phyloP scores from a whole-genome alignment of 2,113 vertebrate genomes.

The Cervus canadensis region DNA sequence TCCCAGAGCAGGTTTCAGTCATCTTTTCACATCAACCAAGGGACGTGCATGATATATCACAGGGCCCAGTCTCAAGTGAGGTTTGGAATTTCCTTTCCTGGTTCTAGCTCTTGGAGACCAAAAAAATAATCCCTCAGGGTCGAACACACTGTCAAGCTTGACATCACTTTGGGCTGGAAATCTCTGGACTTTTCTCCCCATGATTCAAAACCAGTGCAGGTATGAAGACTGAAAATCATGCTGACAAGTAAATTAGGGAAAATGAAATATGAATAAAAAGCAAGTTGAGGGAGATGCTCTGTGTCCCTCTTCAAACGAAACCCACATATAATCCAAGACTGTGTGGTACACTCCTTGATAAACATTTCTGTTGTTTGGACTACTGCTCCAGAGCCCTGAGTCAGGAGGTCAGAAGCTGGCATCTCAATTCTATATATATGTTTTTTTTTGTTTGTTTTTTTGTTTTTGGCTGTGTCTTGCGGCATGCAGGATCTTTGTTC shows the following conservation, averaged over 20 bases:
- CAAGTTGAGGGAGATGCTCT: neutral
- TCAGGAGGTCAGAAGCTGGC: neutral
- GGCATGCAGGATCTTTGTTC: neutral
- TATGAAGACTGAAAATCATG: neutral
- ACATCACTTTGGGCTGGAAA: neutral
- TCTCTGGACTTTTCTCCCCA: neutral
- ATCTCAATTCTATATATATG: neutral
- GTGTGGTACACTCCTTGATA: neutral
- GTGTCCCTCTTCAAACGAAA: neutral
- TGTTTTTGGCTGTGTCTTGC: neutral
- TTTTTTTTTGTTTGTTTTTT: no score
- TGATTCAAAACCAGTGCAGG: neutral
- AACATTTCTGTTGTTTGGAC: neutral
- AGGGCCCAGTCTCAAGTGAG: neutral
- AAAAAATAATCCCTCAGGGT: neutral
- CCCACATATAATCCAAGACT: rapidly evolving
- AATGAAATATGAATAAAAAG: neutral
- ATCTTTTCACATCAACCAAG: neutral
- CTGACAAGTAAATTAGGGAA: neutral
- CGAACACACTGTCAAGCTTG: neutral
- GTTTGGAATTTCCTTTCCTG: neutral
- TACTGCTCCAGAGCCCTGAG: neutral
- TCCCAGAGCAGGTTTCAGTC: neutral
- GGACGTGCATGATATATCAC: neutral
- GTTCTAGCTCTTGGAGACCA: neutral